A percentile compares a stretch with the other conserved stretches of the same genome.
Conservation (phyloP, 2,113 vertebrate species). For the Ciconia stormi region DNA sequence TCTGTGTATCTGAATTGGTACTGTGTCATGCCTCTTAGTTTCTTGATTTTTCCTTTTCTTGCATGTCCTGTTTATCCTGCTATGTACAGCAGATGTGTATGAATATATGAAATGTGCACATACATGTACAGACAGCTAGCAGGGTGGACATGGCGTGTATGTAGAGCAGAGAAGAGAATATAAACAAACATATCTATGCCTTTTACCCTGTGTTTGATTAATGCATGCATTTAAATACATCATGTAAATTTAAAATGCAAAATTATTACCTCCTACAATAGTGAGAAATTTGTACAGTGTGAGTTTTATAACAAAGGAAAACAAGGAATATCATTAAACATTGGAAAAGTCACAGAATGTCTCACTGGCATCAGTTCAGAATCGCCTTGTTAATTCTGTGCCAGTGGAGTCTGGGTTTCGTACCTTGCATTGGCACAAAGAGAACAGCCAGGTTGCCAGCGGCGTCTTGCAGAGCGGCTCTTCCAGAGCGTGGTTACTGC, state of each 20-base stretch:
- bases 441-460: background rate
- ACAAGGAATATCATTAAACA: background rate
- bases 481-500: fast-evolving
- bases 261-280: background rate
- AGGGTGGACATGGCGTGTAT: background rate
- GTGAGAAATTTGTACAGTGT: background rate
- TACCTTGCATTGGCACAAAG: background rate
- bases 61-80: background rate
- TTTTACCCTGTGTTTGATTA: background rate
- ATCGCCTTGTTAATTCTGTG: constrained; percentile 12
- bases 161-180: background rate
- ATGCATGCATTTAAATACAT: background rate
- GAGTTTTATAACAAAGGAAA: background rate
- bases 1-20: background rate
- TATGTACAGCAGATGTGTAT: fast-evolving
- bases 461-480: background rate
- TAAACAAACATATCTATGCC: background rate
- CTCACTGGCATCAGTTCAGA: background rate
- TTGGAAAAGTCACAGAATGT: background rate
- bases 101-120: background rate
- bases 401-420: constrained; percentile 1
- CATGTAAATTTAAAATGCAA: background rate
- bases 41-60: background rate
- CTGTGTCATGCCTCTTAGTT: background rate
- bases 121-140: background rate